These are phyloP conservation scores for Anarhynchus alexandrinus DNA, from an alignment of 2,113 vertebrate species.

Conservation along the genomic window DNA sequence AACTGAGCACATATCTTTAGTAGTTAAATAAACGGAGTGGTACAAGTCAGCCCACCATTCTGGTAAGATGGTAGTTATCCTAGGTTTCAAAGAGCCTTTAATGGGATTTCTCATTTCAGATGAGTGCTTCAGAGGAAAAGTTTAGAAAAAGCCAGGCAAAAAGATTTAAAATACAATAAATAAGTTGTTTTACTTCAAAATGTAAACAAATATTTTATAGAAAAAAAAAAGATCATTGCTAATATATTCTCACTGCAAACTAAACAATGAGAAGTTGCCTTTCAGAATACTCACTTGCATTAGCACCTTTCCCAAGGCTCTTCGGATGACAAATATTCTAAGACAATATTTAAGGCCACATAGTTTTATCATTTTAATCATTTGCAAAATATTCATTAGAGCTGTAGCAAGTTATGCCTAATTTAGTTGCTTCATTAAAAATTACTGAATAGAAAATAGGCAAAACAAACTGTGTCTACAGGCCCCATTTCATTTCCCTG, in stretches of 20 bases:
- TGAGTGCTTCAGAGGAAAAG: neutral
- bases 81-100: neutral
- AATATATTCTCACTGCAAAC: neutral
- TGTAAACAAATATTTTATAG: neutral
- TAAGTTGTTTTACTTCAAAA: neutral
- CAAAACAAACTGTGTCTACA: slow-evolving; percentile 64
- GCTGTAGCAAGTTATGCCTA: slow-evolving; percentile 62
- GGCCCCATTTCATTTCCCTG: neutral
- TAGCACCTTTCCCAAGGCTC: slow-evolving; percentile 52
- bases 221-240: neutral
- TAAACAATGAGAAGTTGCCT: slow-evolving; percentile 38
- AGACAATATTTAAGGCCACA: slow-evolving; percentile 51
- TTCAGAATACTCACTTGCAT: slow-evolving; percentile 43
- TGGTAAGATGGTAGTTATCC: neutral
- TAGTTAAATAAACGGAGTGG: neutral
- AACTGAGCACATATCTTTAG: neutral
- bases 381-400: slow-evolving; percentile 67
- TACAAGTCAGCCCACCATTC: neutral
- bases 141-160: neutral
- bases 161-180: neutral
- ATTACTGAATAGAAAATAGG: slow-evolving; percentile 69
- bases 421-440: slow-evolving; percentile 74
- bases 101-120: neutral
- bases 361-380: slow-evolving; percentile 71
- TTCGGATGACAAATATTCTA: slow-evolving; percentile 51